These are phyloP conservation scores for Hycleus phaleratus DNA, from an alignment of 1,140 invertebrate species.

Conservation along the genomic window DNA sequence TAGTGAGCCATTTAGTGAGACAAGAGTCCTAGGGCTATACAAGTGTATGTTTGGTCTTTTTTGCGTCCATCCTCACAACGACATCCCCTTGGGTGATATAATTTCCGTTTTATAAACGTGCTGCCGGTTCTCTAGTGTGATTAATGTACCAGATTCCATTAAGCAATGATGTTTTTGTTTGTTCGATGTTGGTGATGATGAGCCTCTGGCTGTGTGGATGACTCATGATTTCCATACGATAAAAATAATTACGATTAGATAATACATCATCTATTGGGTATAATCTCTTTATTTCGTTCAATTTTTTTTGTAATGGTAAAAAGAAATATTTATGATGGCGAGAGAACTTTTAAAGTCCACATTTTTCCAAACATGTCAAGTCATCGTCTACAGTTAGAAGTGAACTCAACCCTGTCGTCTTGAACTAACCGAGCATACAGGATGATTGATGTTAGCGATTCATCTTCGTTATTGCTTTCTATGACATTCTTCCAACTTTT, in stretches of 20 bases:
- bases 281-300: neutral
- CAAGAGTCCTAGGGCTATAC: conserved; percentile 8
- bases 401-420: conserved; percentile 15
- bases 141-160: conserved; percentile 39
- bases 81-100: conserved; percentile 37
- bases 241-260: neutral
- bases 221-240: conserved; percentile 19
- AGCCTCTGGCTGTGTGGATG: conserved; percentile 16
- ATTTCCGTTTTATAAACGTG: conserved; percentile 39
- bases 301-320: neutral
- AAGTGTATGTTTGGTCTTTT: conserved; percentile 13
- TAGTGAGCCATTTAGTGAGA: conserved; percentile 5
- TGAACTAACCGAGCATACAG: conserved; percentile 12
- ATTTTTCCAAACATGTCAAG: neutral
- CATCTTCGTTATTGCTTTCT: conserved; percentile 30
- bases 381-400: conserved; percentile 5
- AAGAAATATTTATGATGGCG: neutral
- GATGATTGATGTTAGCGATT: conserved; percentile 32
- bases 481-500: conserved; percentile 29
- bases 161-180: conserved; percentile 39
- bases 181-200: conserved; percentile 16
- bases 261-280: neutral
- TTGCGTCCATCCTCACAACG: conserved; percentile 23
- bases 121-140: conserved; percentile 30
- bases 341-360: too few species aligned